A percentile compares a stretch with the other conserved stretches of the same genome.
Conservation (phyloP, 30 jellyfish, hydroid and myxozoan genomes). For the Cassiopea xamachana region DNA sequence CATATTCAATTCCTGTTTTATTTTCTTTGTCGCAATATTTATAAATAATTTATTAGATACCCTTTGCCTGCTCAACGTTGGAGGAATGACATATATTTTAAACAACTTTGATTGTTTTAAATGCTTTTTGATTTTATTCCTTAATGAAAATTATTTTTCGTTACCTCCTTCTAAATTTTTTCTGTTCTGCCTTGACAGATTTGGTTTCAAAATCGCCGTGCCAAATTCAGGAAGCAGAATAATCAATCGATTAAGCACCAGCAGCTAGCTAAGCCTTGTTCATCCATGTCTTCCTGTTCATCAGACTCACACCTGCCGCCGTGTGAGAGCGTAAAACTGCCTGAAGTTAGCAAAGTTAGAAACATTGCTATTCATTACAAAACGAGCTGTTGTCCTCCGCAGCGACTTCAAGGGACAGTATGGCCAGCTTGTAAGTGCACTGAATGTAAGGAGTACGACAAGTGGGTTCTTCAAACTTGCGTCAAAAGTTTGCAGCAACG, state of each 20-base stretch:
- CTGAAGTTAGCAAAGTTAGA: too few species aligned
- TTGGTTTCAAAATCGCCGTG: conserved; percentile 79
- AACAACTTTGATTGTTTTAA: too few species aligned
- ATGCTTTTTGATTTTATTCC: background rate
- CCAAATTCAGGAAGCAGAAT: conserved; percentile 66
- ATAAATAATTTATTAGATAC: too few species aligned
- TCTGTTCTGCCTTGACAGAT: conserved; percentile 9
- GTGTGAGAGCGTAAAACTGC: too few species aligned
- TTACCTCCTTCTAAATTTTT: background rate
- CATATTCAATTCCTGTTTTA: background rate
- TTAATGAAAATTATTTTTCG: background rate
- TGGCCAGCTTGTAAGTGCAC: conserved; percentile 3
- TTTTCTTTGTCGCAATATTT: background rate
- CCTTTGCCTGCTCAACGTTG: too few species aligned
- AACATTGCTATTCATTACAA: background rate
- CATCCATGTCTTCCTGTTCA: conserved; percentile 20
- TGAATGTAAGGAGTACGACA: conserved; percentile 1
- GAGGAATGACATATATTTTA: too few species aligned
- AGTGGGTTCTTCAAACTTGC: background rate
- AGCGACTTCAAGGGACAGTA: background rate
- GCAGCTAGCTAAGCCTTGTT: background rate
- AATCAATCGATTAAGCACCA: background rate
- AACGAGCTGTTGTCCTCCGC: background rate
- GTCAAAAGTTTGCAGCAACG: background rate
- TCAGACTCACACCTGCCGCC: background rate